Conservation (phyloP, 1,140 invertebrate genomes). For the Drosophila pseudoobscura region DNA sequence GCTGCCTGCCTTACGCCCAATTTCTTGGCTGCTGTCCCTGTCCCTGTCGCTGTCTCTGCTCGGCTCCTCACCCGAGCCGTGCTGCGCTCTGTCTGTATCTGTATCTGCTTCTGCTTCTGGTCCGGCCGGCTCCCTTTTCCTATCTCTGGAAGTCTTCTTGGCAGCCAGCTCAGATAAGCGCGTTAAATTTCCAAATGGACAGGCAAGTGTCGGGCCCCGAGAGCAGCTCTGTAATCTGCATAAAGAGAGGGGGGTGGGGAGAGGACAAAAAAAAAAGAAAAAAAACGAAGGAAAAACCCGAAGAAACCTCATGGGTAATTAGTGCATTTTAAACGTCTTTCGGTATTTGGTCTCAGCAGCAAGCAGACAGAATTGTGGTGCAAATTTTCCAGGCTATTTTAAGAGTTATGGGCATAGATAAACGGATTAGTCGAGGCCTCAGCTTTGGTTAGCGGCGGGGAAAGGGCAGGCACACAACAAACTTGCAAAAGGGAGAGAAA, state of each 20-base stretch:
- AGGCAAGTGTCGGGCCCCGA: constrained; percentile 65
- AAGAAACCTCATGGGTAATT: constrained; percentile 77
- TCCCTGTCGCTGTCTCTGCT: not conserved
- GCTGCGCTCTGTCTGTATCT: not conserved
- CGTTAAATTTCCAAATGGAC: constrained; percentile 79
- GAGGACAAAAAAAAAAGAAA: constrained; percentile 9
- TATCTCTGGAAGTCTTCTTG: constrained; percentile 54
- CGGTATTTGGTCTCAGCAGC: constrained; percentile 61
- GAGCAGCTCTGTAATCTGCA: constrained; percentile 71
- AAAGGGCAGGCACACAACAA: constrained; percentile 30
- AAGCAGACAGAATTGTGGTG: constrained; percentile 40
- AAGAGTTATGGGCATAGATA: constrained; percentile 83
- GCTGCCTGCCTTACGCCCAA: constrained; percentile 79
- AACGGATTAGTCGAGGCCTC: constrained; percentile 70
- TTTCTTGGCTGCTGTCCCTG: constrained; percentile 49
- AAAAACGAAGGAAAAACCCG: constrained; percentile 26
- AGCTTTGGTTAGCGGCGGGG: constrained; percentile 19
- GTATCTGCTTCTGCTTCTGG: not conserved
- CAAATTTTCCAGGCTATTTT: constrained; percentile 79
- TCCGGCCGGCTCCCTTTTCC: constrained; percentile 10
- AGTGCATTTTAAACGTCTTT: constrained; percentile 82
- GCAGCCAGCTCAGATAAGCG: constrained; percentile 74
- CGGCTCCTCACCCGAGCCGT: not conserved
- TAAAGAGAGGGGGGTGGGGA: constrained; percentile 29
- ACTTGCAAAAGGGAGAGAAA: constrained; percentile 29